These are phyloP conservation scores for Calameuta pallipes DNA, from an alignment of 2,888 invertebrate species.

Conservation along the genomic window DNA sequence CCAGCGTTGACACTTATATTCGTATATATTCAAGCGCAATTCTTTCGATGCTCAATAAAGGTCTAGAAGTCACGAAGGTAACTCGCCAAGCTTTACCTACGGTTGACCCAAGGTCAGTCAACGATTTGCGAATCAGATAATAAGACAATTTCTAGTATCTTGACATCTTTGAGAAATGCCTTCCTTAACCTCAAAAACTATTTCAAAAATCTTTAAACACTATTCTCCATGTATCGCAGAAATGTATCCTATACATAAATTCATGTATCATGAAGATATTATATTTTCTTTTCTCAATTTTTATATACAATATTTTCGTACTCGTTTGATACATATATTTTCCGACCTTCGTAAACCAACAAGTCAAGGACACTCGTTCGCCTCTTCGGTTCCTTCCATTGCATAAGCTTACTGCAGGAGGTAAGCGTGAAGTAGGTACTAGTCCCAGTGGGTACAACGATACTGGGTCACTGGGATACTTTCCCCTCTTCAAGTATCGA, in stretches of 20 bases:
- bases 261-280: background rate
- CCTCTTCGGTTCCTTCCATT: background rate
- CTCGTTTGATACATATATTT: background rate
- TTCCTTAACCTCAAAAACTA: background rate
- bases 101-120: background rate
- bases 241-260: background rate
- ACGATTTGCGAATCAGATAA: background rate
- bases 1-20: background rate
- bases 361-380: background rate
- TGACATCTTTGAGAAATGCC: background rate
- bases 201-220: background rate
- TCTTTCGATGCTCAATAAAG: background rate
- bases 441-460: background rate
- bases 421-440: background rate
- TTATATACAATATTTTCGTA: background rate
- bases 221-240: background rate
- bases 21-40: background rate
- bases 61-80: background rate
- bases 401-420: background rate
- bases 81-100: background rate
- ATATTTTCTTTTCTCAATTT: background rate
- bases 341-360: background rate
- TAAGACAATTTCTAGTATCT: background rate
- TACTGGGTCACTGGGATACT: constrained; percentile 24
- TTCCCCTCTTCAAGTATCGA: constrained; percentile 18